Conservation (phyloP, 2,797 vertebrate species). For the Peromyscus aztecus region DNA sequence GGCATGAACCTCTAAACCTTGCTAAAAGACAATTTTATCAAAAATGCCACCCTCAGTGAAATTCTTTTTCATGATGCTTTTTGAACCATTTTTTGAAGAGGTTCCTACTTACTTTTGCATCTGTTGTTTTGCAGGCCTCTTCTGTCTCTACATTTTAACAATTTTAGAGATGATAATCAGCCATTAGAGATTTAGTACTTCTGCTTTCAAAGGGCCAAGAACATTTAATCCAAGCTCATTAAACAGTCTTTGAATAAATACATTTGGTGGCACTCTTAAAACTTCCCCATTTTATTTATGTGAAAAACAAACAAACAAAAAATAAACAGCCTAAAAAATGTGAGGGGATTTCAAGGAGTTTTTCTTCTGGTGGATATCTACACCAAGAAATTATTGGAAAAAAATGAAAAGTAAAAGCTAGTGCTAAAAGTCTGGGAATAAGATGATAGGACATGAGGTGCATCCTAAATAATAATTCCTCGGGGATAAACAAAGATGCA, state of each 20-base stretch:
- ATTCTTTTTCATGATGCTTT: background rate
- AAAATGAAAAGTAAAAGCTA: constrained; percentile 7
- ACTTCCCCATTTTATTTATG: constrained; percentile 37
- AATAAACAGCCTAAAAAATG: background rate
- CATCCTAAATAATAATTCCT: background rate
- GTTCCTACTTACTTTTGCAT: background rate
- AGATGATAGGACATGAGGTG: background rate
- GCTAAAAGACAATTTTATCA: background rate
- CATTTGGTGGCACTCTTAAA: background rate
- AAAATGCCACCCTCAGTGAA: background rate
- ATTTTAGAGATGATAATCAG: constrained; percentile 16
- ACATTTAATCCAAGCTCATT: background rate
- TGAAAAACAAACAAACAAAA: constrained; percentile 50
- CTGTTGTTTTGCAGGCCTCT: background rate
- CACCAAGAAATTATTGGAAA: background rate
- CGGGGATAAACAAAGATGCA: background rate
- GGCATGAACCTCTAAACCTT: background rate
- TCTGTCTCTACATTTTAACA: background rate
- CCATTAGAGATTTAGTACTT: constrained; percentile 9
- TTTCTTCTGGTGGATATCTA: background rate
- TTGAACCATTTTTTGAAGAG: background rate
- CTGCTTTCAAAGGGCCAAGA: constrained; percentile 3
- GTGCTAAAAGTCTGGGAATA: background rate
- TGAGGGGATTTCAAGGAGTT: background rate
- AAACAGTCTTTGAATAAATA: background rate